These are phyloP conservation scores for Pampus argenteus DNA, from an alignment of 2,797 vertebrate genomes.

Conservation along the genomic window DNA sequence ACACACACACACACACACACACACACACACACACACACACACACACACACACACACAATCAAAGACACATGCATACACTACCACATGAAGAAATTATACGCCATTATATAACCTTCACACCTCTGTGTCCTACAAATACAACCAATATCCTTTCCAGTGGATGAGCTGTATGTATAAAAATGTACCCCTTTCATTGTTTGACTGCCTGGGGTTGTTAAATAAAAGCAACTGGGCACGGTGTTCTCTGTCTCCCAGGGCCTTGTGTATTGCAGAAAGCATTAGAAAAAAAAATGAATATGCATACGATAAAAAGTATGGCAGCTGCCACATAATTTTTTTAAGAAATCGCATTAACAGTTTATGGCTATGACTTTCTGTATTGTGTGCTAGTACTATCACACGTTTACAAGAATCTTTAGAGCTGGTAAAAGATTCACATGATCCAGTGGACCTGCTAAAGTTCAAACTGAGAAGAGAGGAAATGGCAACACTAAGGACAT, in stretches of 20 bases:
- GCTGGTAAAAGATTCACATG: slow-evolving; percentile 11
- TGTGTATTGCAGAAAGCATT: neutral
- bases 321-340: slow-evolving; percentile 19
- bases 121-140: slow-evolving; percentile 9
- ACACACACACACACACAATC: too few relatives aligned
- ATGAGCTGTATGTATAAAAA: slow-evolving; percentile 19
- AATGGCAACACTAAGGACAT: too few relatives aligned
- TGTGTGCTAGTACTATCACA: neutral
- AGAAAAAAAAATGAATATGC: slow-evolving; percentile 25
- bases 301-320: slow-evolving; percentile 11
- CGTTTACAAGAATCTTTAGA: slow-evolving; percentile 20
- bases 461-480: neutral
- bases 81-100: slow-evolving; percentile 5
- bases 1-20: neutral
- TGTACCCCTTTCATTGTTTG: neutral
- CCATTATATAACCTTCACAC: slow-evolving; percentile 35
- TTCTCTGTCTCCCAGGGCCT: slow-evolving; percentile 5
- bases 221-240: neutral
- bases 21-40: too few relatives aligned
- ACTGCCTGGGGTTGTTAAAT: slow-evolving; percentile 29
- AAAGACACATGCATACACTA: too few relatives aligned
- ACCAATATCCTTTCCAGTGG: slow-evolving; percentile 13
- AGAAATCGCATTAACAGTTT: slow-evolving; percentile 21
- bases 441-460: neutral
- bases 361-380: slow-evolving; percentile 21